Percentiles rank a stretch among this genome's conserved stretches.
Evolutionary conservation across 2,888 invertebrate genomes (phyloP).

Genomic region (Macrosoma leucophasiata): DNA sequence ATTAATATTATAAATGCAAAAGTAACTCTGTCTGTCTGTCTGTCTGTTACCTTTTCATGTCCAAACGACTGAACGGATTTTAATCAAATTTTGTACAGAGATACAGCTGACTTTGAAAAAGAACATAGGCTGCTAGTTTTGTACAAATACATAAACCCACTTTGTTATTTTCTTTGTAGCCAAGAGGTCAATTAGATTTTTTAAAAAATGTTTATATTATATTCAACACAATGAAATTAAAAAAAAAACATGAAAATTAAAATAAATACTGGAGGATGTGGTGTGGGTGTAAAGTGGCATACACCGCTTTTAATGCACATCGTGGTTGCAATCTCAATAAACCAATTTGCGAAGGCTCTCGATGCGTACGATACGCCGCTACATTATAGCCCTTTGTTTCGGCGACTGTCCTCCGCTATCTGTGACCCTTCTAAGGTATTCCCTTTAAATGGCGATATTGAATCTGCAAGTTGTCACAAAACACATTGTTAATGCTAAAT

Average conservation of each 20-base stretch:
- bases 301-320: slow-evolving; percentile 38
- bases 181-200: too few species aligned
- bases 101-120: too few species aligned
- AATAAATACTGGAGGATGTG: not conserved
- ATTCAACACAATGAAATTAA: too few species aligned
- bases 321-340: slow-evolving; percentile 60
- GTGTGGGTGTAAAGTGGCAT: slow-evolving; percentile 18
- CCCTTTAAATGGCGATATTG: slow-evolving; percentile 40
- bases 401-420: slow-evolving; percentile 30
- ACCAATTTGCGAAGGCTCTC: slow-evolving; percentile 57
- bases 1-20: too few species aligned
- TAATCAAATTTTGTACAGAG: too few species aligned
- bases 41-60: too few species aligned
- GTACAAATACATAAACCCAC: too few species aligned
- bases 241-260: not conserved
- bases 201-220: too few species aligned
- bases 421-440: slow-evolving; percentile 33
- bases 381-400: slow-evolving; percentile 48
- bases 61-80: too few species aligned
- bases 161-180: too few species aligned
- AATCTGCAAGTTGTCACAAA: slow-evolving; percentile 28
- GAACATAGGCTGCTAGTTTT: too few species aligned
- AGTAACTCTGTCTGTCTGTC: too few species aligned
- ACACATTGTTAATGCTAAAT: slow-evolving; percentile 21
- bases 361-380: slow-evolving; percentile 35